phyloP scores from a whole-genome alignment of 2,113 vertebrate genomes.

The Eleginops maclovinus region DNA sequence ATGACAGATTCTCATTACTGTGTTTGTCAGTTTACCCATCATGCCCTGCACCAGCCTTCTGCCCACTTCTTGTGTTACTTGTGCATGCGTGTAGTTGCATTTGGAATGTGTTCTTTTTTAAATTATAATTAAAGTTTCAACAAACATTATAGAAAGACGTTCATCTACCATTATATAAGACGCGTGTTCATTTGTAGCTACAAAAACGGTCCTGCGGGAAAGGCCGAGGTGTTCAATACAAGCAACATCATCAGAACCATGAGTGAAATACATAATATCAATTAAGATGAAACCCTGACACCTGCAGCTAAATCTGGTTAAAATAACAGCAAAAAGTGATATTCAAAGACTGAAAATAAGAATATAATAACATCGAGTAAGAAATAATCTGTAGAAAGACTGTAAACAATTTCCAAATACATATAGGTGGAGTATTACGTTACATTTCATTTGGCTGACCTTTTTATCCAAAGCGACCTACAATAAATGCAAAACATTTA shows the following conservation, averaged over 20 bases:
- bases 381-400: too few relatives aligned
- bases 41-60: constrained; percentile 4
- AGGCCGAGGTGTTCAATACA: background rate
- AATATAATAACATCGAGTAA: too few relatives aligned
- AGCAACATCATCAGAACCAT: too few relatives aligned
- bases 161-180: background rate
- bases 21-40: constrained; percentile 24
- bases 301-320: background rate
- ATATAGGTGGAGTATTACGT: too few relatives aligned
- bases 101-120: too few relatives aligned
- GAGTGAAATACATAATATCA: background rate
- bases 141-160: background rate
- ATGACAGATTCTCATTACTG: constrained; percentile 17
- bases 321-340: background rate
- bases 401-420: too few relatives aligned
- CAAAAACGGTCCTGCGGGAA: too few relatives aligned
- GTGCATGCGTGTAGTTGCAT: background rate
- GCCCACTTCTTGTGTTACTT: background rate
- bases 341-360: background rate
- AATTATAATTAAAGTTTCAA: too few relatives aligned
- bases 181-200: too few relatives aligned
- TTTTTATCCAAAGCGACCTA: too few relatives aligned
- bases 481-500: too few relatives aligned
- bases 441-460: too few relatives aligned
- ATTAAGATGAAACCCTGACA: background rate